Conservation (phyloP, 30 jellyfish, hydroid and myxozoan species). For the Sanderia malayensis region DNA sequence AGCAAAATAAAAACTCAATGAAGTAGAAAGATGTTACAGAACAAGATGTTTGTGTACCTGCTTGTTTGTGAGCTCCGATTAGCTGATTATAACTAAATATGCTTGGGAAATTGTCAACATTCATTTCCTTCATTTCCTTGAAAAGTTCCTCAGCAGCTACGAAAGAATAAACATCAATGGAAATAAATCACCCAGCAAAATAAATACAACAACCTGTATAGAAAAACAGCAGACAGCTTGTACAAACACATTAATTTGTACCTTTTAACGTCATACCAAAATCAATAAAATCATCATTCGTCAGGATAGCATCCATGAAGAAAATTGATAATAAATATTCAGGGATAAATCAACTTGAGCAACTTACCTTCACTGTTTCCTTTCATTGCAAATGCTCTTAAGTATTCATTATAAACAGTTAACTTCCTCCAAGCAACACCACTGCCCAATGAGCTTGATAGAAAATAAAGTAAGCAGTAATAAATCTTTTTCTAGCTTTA, state of each 20-base stretch:
- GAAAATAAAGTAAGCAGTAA: neutral
- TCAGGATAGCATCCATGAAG: no score
- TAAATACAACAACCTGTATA: no score
- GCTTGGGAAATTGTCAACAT: conserved; percentile 17
- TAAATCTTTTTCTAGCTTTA: neutral
- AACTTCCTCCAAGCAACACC: conserved; percentile 51
- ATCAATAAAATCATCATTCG: no score
- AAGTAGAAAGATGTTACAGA: no score
- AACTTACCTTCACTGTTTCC: conserved; percentile 39
- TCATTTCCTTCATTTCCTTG: conserved; percentile 44
- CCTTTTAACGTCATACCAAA: no score
- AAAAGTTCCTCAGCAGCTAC: conserved; percentile 48
- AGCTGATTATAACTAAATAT: conserved; percentile 37
- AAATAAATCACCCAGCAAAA: no score
- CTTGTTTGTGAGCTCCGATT: conserved; percentile 38
- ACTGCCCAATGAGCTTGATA: conserved; percentile 4
- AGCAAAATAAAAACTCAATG: no score
- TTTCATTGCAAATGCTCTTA: conserved; percentile 24
- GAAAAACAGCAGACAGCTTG: no score
- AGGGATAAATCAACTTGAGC: neutral
- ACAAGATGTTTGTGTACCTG: conserved; percentile 37
- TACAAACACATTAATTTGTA: no score
- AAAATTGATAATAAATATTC: no score
- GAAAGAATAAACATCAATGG: no score
- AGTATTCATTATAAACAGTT: conserved; percentile 43